Base-by-base conservation (phyloP, 1,140 invertebrate species). In the Panulirus ornatus region DNA sequence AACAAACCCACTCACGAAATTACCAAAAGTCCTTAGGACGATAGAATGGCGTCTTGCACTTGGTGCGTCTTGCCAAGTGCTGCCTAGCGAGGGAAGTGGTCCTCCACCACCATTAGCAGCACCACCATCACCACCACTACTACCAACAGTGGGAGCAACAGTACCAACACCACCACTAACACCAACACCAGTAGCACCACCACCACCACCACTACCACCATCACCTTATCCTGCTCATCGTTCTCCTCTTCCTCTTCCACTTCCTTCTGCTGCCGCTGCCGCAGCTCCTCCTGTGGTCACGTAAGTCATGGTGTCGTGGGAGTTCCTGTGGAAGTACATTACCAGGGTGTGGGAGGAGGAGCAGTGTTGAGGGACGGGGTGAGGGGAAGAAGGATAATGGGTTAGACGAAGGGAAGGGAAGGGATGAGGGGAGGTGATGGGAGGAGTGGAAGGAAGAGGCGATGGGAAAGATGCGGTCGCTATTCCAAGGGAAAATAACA, bases 301-400 rank as follows among this genome's bases (percentile, higher is more conserved):
- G 66, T 83, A 36, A 83, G 34, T n/a, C n/a, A 63, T 14, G n/a
- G 54, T 79, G 76, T 40, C 42, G 42, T 79, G 76, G 27, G 76
- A 79, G 76, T 73, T 73, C 70, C 70, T 73, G 70, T 73, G 36
- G 70, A 38, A 38, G 9, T 73, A 38, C n/a, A 22, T 79, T 79
- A 51, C 42, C 44, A 51, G 42, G 22, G 42, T 27, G n/a, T 9
- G 51, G 38, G 38, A 22, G 19, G n/a, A n/a, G 42, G 27, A 2
- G 36, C 27, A 27, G 27, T n/a, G 66, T 30, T n/a, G 73, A 76
- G 38, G 73, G 44, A n/a, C 38, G 44, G 19, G 73, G 30, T 27
- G 73, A 34, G 38, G 73, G 30, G 38, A n/a, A 79, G 42, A 27
- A 30, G 76, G 76, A 19, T 6, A 19, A 54, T 11, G 51, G 8